Conservation (phyloP, 2,888 invertebrate species). For the Proisotoma minuta region DNA sequence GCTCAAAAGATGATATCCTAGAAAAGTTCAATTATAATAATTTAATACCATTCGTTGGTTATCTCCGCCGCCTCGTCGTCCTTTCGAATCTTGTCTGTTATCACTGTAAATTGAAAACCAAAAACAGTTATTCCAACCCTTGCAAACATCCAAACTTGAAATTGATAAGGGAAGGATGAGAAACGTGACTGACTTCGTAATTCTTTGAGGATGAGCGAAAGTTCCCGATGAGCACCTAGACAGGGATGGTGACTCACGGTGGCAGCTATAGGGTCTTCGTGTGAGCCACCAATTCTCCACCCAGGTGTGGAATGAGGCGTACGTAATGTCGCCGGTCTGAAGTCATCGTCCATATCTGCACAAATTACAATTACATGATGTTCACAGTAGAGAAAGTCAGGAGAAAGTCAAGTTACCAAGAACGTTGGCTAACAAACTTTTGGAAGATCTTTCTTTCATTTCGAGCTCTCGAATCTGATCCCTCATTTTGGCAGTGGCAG, state of each 20-base stretch:
- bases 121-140: not conserved
- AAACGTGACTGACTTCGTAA: constrained; percentile 55
- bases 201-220: constrained; percentile 91
- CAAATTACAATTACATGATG: not conserved
- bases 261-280: constrained; percentile 55
- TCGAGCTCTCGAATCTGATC: constrained; percentile 77
- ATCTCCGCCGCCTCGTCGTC: constrained; percentile 91
- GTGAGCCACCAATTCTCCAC: constrained; percentile 59
- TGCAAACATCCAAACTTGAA: not conserved
- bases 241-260: constrained; percentile 61
- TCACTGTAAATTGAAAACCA: constrained; percentile 53
- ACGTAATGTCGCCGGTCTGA: constrained; percentile 69
- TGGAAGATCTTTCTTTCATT: constrained; percentile 85
- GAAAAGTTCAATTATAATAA: not conserved
- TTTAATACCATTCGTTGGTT: constrained; percentile 84
- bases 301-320: constrained; percentile 52
- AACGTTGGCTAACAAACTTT: constrained; percentile 92
- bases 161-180: not conserved
- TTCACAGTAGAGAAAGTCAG: constrained; percentile 3
- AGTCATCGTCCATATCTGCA: constrained; percentile 89
- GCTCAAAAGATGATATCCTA: not conserved
- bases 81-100: constrained; percentile 88
- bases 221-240: constrained; percentile 87
- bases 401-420: constrained; percentile 52
- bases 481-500: constrained; percentile 48